Conservation (phyloP, 1,140 invertebrate species). For the Contarinia nasturtii region DNA sequence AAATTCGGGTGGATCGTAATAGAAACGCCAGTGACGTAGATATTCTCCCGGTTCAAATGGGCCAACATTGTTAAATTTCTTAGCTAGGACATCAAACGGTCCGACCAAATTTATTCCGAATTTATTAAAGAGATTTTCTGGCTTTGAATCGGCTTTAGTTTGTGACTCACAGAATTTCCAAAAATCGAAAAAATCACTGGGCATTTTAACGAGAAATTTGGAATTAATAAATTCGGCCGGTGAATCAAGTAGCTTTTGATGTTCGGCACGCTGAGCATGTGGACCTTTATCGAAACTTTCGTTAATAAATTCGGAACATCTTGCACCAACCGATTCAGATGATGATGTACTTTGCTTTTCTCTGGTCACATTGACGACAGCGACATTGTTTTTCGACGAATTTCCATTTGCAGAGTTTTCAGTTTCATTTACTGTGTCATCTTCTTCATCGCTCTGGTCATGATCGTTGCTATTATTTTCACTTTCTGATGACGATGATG, state of each 20-base stretch:
- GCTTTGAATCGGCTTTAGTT: constrained; percentile 32
- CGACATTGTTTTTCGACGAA: constrained; percentile 13
- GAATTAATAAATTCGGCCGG: constrained; percentile 39
- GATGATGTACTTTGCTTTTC: background rate
- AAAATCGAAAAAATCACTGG: constrained; percentile 70
- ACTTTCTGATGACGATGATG: background rate
- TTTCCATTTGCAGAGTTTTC: constrained; percentile 1
- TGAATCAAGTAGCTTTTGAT: constrained; percentile 15
- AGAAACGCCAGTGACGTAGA: constrained; percentile 75
- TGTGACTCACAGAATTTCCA: constrained; percentile 52
- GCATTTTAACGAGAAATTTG: constrained; percentile 72
- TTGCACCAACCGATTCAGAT: constrained; percentile 11
- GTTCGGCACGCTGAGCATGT: constrained; percentile 17
- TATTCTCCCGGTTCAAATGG: constrained; percentile 37
- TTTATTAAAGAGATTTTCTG: constrained; percentile 34
- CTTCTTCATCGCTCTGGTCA: constrained; percentile 2
- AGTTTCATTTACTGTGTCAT: background rate
- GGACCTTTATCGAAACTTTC: constrained; percentile 19
- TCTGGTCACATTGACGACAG: constrained; percentile 13
- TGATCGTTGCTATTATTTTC: constrained; percentile 3
- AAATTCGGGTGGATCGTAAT: constrained; percentile 87
- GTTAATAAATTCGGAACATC: constrained; percentile 2
- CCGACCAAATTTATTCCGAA: constrained; percentile 60
- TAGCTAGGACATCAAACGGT: constrained; percentile 65
- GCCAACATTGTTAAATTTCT: constrained; percentile 35